phyloP scores from a whole-genome alignment of 2,888 invertebrate genomes.

The Nemotelus nigrinus region DNA sequence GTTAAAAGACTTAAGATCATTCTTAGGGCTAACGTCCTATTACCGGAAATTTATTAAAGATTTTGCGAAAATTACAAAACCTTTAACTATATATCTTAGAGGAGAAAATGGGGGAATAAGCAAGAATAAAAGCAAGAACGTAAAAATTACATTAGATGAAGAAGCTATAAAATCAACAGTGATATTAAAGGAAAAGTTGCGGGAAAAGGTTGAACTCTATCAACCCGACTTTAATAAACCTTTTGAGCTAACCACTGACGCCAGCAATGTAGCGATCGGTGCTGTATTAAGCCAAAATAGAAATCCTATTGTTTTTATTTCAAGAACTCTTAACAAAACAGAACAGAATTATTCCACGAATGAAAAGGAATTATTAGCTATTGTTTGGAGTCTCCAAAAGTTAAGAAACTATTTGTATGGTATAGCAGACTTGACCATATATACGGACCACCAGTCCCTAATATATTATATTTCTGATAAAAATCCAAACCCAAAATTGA shows the following conservation, averaged over 20 bases:
- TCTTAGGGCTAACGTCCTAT: conserved; percentile 49
- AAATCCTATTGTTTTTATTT: no score
- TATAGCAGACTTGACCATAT: no score
- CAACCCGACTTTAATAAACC: conserved; percentile 57
- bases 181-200: background rate
- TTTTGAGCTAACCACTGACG: conserved; percentile 58
- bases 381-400: no score
- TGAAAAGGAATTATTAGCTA: no score
- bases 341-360: no score
- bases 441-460: no score
- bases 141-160: conserved; percentile 47
- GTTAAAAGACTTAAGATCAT: conserved; percentile 50
- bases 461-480: no score
- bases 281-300: conserved; percentile 56
- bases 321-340: no score
- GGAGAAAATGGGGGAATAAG: no score
- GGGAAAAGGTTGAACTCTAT: conserved; percentile 1
- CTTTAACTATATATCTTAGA: conserved; percentile 49
- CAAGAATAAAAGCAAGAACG: conserved; percentile 49
- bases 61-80: conserved; percentile 49
- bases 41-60: conserved; percentile 43
- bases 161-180: conserved; percentile 46
- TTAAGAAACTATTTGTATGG: no score
- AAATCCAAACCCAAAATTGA: conserved; percentile 50
- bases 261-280: conserved; percentile 55